phyloP scores from a whole-genome alignment of 1,140 invertebrate genomes.

The Drosophila bipectinata region DNA sequence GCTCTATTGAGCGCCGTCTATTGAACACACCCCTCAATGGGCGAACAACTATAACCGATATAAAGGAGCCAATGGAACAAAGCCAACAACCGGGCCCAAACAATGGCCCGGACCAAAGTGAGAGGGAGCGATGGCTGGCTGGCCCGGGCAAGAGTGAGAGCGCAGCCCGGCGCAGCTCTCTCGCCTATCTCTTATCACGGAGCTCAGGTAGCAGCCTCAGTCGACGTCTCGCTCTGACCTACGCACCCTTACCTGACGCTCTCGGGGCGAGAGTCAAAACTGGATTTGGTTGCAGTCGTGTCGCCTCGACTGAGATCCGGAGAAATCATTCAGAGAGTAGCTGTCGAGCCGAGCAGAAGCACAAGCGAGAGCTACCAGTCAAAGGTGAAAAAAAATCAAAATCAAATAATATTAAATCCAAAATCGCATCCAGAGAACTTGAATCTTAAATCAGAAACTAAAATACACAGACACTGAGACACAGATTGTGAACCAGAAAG shows the following conservation, averaged over 20 bases:
- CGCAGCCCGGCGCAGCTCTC: constrained; percentile 37
- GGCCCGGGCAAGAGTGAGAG: constrained; percentile 40
- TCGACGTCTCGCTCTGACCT: constrained; percentile 48
- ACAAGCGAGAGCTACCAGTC: constrained; percentile 49
- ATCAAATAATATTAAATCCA: constrained; percentile 8
- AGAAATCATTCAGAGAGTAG: constrained; percentile 78
- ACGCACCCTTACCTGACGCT: constrained; percentile 31
- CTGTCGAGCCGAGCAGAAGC: constrained; percentile 80
- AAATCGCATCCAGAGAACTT: constrained; percentile 11
- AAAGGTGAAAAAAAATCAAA: constrained; percentile 24
- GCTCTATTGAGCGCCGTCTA: constrained; percentile 71
- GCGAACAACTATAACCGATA: constrained; percentile 77
- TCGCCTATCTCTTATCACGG: neutral
- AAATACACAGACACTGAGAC: constrained; percentile 12
- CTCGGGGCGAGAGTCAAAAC: constrained; percentile 47
- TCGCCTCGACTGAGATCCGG: constrained; percentile 65
- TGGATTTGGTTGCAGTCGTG: constrained; percentile 76
- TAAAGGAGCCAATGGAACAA: constrained; percentile 82
- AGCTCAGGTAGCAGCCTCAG: constrained; percentile 25
- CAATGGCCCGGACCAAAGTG: constrained; percentile 58
- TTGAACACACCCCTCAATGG: constrained; percentile 82
- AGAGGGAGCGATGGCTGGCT: constrained; percentile 41
- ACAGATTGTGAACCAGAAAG: constrained; percentile 20
- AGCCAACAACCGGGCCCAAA: constrained; percentile 64
- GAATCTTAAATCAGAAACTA: constrained; percentile 4